A percentile compares a stretch with the other conserved stretches of the same genome.
phyloP scores from a whole-genome alignment of 2,888 invertebrate species.

The Aquatica leii region DNA sequence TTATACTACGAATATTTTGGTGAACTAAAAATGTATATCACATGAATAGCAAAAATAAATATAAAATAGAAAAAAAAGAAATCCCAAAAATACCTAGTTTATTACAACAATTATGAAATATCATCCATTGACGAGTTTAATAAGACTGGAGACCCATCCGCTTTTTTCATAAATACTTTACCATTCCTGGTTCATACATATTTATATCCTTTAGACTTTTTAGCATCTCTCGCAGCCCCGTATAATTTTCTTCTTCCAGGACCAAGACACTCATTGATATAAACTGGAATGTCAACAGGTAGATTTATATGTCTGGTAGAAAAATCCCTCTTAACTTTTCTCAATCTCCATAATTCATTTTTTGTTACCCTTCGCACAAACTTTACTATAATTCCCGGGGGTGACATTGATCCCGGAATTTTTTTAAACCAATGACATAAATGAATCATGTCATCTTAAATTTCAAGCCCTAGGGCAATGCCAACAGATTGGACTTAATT shows the following conservation, averaged over 20 bases:
- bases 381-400: neutral
- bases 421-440: no score
- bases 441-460: neutral
- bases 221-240: neutral
- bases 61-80: no score
- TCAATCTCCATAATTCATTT: conserved; percentile 1
- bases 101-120: neutral
- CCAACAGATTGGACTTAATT: neutral
- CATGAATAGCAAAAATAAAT: no score
- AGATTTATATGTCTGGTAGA: neutral
- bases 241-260: neutral
- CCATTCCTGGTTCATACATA: neutral
- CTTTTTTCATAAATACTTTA: neutral
- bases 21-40: no score
- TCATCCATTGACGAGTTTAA: neutral
- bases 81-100: no score
- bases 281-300: neutral
- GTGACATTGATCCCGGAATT: neutral
- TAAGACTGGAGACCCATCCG: no score
- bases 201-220: neutral
- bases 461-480: neutral
- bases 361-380: neutral
- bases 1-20: no score
- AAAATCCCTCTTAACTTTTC: neutral
- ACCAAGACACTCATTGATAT: neutral